Percentiles rank a stretch among this genome's conserved stretches.
These are phyloP conservation scores for Datnioides undecimradiatus DNA, from an alignment of 2,113 vertebrate species.

Conservation along the genomic window DNA sequence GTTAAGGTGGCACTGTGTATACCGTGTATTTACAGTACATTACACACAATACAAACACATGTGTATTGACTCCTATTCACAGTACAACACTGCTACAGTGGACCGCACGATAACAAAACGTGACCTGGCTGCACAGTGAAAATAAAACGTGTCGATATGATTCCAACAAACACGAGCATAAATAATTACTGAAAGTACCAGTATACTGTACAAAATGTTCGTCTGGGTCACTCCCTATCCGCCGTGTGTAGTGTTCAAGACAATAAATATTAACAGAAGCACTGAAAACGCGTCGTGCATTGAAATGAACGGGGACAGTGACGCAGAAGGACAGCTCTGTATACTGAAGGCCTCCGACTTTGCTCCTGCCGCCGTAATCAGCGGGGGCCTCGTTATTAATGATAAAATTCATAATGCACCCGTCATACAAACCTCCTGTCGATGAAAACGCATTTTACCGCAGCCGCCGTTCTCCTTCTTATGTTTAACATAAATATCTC, in stretches of 20 bases:
- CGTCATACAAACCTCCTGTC: constrained; percentile 1
- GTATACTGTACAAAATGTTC: constrained; percentile 65
- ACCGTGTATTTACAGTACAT: constrained; percentile 57
- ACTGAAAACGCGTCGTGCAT: constrained; percentile 14
- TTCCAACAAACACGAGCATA: constrained; percentile 58
- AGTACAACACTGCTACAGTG: constrained; percentile 55
- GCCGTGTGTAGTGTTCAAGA: constrained; percentile 76
- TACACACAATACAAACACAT: constrained; percentile 46
- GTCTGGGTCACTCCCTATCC: constrained; percentile 11
- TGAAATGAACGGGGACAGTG: constrained; percentile 19
- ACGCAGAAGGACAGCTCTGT: constrained; percentile 27
- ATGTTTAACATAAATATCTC: constrained; percentile 67
- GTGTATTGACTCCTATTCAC: constrained; percentile 36
- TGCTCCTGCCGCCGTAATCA: constrained; percentile 39
- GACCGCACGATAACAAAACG: constrained; percentile 22
- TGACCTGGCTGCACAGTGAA: constrained; percentile 28
- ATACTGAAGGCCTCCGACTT: constrained; percentile 3
- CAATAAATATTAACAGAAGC: constrained; percentile 68
- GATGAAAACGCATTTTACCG: constrained; percentile 22
- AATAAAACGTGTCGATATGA: constrained; percentile 50
- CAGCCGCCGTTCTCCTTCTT: constrained; percentile 37
- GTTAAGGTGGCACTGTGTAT: constrained; percentile 42
- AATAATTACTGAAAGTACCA: constrained; percentile 70
- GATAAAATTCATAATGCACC: constrained; percentile 4
- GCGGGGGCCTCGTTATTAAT: background rate